Evolutionary conservation across 2,888 invertebrate species (phyloP).

Genomic region (Caenorhabditis sp.): DNA sequence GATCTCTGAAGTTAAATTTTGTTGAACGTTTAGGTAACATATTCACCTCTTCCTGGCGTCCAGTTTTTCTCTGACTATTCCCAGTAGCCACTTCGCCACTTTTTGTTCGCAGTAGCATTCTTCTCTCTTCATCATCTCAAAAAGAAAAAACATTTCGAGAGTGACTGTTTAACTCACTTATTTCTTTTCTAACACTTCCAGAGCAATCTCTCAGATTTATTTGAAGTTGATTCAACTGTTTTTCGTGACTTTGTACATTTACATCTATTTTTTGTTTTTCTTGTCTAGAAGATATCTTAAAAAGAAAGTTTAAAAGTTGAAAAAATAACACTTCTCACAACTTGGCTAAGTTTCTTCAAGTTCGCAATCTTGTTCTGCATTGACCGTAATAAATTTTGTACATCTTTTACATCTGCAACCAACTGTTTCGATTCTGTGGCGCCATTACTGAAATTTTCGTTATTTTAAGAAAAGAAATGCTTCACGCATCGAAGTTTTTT

Average conservation of each 20-base stretch:
- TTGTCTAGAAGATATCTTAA: conserved; percentile 13
- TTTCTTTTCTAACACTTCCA: conserved; percentile 26
- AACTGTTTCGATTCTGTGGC: conserved; percentile 19
- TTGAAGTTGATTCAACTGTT: conserved; percentile 31
- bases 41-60: conserved; percentile 19
- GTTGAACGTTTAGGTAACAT: background rate
- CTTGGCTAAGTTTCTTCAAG: conserved; percentile 6
- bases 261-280: conserved; percentile 18
- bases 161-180: conserved; percentile 4
- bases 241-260: conserved; percentile 30
- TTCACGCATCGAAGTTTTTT: too few relatives aligned
- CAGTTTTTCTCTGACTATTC: conserved; percentile 9
- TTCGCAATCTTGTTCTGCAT: conserved; percentile 19
- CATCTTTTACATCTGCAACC: conserved; percentile 23
- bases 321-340: too few relatives aligned
- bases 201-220: conserved; percentile 22
- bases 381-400: conserved; percentile 22
- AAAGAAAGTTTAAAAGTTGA: too few relatives aligned
- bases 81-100: conserved; percentile 12
- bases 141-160: background rate
- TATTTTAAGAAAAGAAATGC: too few relatives aligned
- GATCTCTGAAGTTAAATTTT: conserved; percentile 10
- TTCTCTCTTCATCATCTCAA: conserved; percentile 21
- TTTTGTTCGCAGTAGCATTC: conserved; percentile 11
- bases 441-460: conserved; percentile 10